Percentiles rank a stretch among this genome's conserved stretches.
These are phyloP conservation scores for Beaufortia kweichowensis DNA, from an alignment of 2,113 vertebrate genomes.

Conservation along the genomic window DNA sequence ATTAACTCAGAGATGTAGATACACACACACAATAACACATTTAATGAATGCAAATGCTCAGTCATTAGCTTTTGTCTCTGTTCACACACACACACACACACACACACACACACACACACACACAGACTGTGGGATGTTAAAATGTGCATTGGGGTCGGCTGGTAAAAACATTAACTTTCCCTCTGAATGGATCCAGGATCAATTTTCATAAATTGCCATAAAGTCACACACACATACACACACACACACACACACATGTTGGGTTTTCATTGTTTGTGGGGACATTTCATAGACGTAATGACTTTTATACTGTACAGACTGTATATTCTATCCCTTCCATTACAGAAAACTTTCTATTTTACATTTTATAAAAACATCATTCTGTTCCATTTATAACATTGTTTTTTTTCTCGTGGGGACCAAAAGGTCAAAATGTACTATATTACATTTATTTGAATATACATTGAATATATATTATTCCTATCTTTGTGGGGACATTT, in stretches of 20 bases:
- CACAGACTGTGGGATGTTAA: conserved; percentile 32
- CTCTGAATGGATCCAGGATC: conserved; percentile 51
- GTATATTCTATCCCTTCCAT: no score
- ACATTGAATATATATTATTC: no score
- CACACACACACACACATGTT: conserved; percentile 34
- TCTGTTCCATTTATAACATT: no score
- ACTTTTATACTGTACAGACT: no score
- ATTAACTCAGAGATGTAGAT: conserved; percentile 41
- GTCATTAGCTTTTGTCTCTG: conserved; percentile 32
- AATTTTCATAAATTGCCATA: conserved; percentile 63
- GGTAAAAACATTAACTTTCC: conserved; percentile 51
- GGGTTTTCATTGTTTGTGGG: no score
- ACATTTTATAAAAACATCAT: no score
- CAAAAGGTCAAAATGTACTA: no score
- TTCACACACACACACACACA: conserved; percentile 11
- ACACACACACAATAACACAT: conserved; percentile 11
- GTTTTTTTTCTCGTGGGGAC: no score
- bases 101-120: conserved; percentile 31
- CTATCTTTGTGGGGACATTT: no score
- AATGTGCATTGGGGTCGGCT: conserved; percentile 32
- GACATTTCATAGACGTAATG: no score
- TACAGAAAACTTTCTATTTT: no score
- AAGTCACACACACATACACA: conserved; percentile 40
- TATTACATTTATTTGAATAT: no score
- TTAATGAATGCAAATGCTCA: conserved; percentile 30